Percentiles rank a stretch among this genome's conserved stretches.
phyloP scores from a whole-genome alignment of 1,140 invertebrate genomes.

The Pteromalus puparum region DNA sequence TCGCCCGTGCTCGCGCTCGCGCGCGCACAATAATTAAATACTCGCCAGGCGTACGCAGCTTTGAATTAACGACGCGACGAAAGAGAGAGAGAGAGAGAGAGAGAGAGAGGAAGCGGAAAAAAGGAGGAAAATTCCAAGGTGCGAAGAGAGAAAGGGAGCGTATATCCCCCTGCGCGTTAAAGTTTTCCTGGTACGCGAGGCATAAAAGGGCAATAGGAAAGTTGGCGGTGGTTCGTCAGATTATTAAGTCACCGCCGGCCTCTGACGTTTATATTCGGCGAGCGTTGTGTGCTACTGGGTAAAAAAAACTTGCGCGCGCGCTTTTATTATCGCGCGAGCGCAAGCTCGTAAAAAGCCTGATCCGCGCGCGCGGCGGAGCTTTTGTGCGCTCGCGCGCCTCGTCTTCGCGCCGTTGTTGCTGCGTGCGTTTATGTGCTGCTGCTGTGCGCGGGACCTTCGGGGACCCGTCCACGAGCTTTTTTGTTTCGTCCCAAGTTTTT shows the following conservation, averaged over 20 bases:
- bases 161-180: conserved; percentile 22
- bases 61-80: conserved; percentile 1
- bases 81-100: no score
- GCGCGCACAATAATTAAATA: conserved; percentile 24
- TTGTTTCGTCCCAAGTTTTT: neutral
- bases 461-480: neutral
- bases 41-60: neutral
- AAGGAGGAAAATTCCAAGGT: conserved; percentile 1
- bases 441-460: neutral
- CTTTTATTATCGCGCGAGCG: conserved; percentile 46
- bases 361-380: neutral
- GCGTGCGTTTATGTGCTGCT: neutral
- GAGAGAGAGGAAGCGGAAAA: neutral
- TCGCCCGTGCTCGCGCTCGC: neutral
- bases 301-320: conserved; percentile 8
- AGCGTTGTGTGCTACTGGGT: neutral
- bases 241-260: conserved; percentile 38
- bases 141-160: neutral
- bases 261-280: conserved; percentile 32
- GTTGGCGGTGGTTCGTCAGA: conserved; percentile 39
- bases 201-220: conserved; percentile 47
- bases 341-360: conserved; percentile 45
- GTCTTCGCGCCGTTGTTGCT: neutral
- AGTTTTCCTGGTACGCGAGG: conserved; percentile 22
- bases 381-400: neutral